A percentile compares a stretch with the other conserved stretches of the same genome.
phyloP scores from a whole-genome alignment of 1,140 invertebrate genomes.

The Leptonema lineaticorne region DNA sequence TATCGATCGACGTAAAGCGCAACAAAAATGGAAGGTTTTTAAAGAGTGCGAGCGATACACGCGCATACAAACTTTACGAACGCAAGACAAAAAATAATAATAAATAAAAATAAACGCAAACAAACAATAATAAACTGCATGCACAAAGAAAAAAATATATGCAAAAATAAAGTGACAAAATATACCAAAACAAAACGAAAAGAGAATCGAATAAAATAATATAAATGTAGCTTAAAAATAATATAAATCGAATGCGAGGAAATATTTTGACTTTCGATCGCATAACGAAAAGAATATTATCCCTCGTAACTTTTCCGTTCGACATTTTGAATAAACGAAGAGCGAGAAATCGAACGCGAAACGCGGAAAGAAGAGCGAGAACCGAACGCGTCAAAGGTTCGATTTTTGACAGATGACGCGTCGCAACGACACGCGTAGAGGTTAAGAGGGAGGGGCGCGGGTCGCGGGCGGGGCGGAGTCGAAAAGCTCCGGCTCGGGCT shows the following conservation, averaged over 20 bases:
- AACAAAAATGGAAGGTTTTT: no score
- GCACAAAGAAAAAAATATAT: not conserved
- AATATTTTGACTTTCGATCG: no score
- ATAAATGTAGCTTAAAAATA: not conserved
- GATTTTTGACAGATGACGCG: not conserved
- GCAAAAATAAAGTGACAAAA: not conserved
- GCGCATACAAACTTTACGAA: no score
- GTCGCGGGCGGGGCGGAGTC: slow-evolving; percentile 1
- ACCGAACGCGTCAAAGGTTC: not conserved
- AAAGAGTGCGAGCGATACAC: no score
- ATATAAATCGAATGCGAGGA: not conserved
- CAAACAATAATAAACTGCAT: not conserved
- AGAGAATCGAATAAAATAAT: not conserved
- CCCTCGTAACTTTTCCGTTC: no score
- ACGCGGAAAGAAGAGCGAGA: not conserved
- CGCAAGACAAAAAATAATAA: no score
- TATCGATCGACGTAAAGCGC: no score
- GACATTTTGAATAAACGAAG: no score
- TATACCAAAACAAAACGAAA: not conserved
- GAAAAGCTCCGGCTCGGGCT: not conserved
- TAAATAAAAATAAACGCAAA: no score
- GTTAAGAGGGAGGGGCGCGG: not conserved
- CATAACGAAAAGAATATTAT: no score
- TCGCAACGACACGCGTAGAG: not conserved
- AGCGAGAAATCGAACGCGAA: not conserved